Base-by-base conservation (phyloP, 2,113 vertebrate species). In the Jacana jacana region DNA sequence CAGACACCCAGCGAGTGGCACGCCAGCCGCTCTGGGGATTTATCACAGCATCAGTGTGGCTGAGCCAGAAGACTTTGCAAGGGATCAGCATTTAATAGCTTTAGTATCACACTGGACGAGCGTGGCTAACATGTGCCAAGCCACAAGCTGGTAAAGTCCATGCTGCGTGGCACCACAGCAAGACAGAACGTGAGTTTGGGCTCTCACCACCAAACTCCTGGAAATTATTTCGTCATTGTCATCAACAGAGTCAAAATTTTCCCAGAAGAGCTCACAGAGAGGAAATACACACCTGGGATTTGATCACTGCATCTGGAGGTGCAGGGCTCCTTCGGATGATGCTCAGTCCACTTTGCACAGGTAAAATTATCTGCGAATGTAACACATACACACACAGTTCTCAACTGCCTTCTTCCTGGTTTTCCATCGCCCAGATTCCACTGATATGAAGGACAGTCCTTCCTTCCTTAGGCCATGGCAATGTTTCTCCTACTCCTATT, bases 341-440 rank as follows among this genome's bases (percentile, higher is more conserved):
- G 81, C 95, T 98, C 95, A 98, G 95, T 48, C 98, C 98, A 35
- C 98, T 97, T 96, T 98, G 95, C 51, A 98, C 93, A 57, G 98
- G 98, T 78, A 98, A 72, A 40, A 98, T 97, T 49, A 99, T 95
- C 98, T 99, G 93, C 46, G 87, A 92, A 96, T 24, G 44, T 27
- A 93, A 78, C 2, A 6, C 68, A 63, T 5, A 51, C 6, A 70
- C 31, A 70, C 12, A 39, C 5, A 71, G 35, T 10, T 49, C 52
- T 39, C 78, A 60, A 1, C 27, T 86, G 57, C 33, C 78, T 73
- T 37, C 40, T 31, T 22, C 17, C 31, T 66, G 46, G 31, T 6
- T 39, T 78, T 31, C 33, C 31, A 51, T 37, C 52, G 79, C 15
- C 11, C 39, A n/a, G 1, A 65, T 51, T 75, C 39, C 35, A 61